These are phyloP conservation scores for Xenentodon cancila DNA, from an alignment of 2,797 vertebrate genomes.

Conservation along the genomic window DNA sequence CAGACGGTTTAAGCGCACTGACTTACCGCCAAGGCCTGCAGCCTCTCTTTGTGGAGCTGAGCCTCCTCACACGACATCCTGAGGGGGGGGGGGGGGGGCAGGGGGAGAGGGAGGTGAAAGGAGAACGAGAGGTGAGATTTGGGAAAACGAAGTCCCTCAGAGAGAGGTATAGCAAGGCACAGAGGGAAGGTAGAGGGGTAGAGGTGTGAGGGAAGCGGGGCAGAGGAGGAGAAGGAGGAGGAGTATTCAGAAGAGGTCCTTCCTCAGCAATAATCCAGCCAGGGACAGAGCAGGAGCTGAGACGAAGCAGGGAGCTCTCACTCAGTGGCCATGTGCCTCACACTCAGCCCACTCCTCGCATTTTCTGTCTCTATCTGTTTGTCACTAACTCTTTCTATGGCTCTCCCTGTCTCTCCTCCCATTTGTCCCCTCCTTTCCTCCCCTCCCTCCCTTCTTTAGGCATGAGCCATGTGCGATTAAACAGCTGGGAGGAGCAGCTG, in stretches of 20 bases:
- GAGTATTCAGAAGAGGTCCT: constrained; percentile 61
- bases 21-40: constrained; percentile 99
- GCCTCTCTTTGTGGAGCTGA: constrained; percentile 96
- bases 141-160: constrained; percentile 45
- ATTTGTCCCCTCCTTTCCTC: constrained; percentile 71
- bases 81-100: constrained; percentile 81
- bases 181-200: constrained; percentile 25
- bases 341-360: constrained; percentile 70
- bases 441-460: constrained; percentile 78
- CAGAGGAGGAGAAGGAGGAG: constrained; percentile 37
- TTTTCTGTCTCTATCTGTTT: constrained; percentile 56
- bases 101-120: constrained; percentile 58
- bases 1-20: constrained; percentile 42
- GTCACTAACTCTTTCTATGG: constrained; percentile 70
- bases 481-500: constrained; percentile 84
- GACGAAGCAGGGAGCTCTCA: constrained; percentile 79
- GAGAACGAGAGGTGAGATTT: constrained; percentile 68
- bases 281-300: constrained; percentile 66
- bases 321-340: constrained; percentile 84
- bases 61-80: constrained; percentile 99
- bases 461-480: constrained; percentile 88
- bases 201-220: constrained; percentile 33
- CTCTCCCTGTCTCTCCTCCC: constrained; percentile 66
- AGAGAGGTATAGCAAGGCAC: constrained; percentile 23
- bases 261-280: constrained; percentile 78